phyloP scores from a whole-genome alignment of 2,113 vertebrate genomes.

The Potamarius usumacintae region DNA sequence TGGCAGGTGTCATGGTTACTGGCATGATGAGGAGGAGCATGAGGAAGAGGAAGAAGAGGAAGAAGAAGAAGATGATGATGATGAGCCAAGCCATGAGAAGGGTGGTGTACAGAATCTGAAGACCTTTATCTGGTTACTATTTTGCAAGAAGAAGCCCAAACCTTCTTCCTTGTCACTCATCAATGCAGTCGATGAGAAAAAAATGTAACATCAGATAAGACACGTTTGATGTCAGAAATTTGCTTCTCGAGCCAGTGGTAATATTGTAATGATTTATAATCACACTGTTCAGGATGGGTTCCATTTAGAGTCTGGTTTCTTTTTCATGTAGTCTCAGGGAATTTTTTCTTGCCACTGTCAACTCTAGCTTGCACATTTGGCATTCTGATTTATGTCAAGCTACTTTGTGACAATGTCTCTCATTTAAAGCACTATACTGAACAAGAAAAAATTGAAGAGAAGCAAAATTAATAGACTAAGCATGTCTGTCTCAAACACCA shows the following conservation, averaged over 20 bases:
- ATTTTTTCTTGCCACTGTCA: neutral
- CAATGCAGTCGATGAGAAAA: neutral
- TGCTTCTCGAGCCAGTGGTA: neutral
- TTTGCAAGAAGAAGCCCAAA: neutral
- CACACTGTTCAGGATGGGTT: neutral
- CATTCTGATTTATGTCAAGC: neutral
- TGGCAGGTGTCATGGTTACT: conserved; percentile 72
- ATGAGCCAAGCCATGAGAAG: conserved; percentile 17
- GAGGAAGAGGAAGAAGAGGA: conserved; percentile 28
- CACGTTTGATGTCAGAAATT: neutral
- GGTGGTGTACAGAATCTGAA: conserved; percentile 11
- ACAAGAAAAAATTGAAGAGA: neutral
- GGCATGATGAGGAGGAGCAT: conserved; percentile 68
- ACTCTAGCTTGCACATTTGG: neutral
- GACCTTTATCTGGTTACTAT: neutral
- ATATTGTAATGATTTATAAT: neutral
- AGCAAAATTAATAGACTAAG: neutral
- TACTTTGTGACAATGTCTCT: neutral
- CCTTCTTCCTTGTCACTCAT: neutral
- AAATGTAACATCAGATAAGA: neutral
- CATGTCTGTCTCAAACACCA: neutral
- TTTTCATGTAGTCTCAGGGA: neutral
- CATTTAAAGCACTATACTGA: neutral
- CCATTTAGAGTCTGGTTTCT: neutral
- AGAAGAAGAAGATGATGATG: neutral